A percentile compares a stretch with the other conserved stretches of the same genome.
Conservation (phyloP, 2,888 invertebrate genomes). For the Synanthedon vespiformis region DNA sequence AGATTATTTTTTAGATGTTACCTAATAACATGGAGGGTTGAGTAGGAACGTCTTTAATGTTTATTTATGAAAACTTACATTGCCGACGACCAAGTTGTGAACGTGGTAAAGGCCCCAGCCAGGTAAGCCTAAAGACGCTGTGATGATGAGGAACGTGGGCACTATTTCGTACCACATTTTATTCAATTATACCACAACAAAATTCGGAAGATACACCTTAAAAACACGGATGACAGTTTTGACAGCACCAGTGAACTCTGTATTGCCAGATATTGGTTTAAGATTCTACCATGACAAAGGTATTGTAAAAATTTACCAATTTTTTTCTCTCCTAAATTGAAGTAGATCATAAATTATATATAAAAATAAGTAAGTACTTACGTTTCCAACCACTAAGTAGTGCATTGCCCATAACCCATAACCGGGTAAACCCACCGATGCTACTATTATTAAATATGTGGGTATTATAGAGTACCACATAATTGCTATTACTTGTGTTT, state of each 20-base stretch:
- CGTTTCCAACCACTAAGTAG: slow-evolving; percentile 31
- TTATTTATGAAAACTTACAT: slow-evolving; percentile 67
- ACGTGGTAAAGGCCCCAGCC: slow-evolving; percentile 73
- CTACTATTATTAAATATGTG: slow-evolving; percentile 15
- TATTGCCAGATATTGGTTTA: slow-evolving; percentile 22
- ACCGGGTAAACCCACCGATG: slow-evolving; percentile 17
- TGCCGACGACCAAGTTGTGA: slow-evolving; percentile 72
- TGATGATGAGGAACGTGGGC: slow-evolving; percentile 73
- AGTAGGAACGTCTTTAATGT: slow-evolving; percentile 15
- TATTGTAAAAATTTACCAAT: not conserved
- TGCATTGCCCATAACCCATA: slow-evolving; percentile 27
- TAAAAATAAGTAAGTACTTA: slow-evolving; percentile 15
- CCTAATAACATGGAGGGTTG: slow-evolving; percentile 33
- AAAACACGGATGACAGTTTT: slow-evolving; percentile 4
- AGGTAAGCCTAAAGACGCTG: slow-evolving; percentile 71
- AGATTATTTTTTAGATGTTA: slow-evolving; percentile 22
- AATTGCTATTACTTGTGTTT: not conserved
- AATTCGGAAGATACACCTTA: slow-evolving; percentile 14
- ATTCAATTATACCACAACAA: slow-evolving; percentile 10
- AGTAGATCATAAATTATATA: too few species aligned
- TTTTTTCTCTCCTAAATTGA: not conserved
- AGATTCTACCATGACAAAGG: not conserved
- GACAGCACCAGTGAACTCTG: slow-evolving; percentile 15
- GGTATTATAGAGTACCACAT: slow-evolving; percentile 46
- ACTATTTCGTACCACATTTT: slow-evolving; percentile 82